Evolutionary conservation across 30 jellyfish, hydroid and myxozoan genomes (phyloP), one percentile per base, ranked within the genome.

Genomic region (Cassiopea andromeda): DNA sequence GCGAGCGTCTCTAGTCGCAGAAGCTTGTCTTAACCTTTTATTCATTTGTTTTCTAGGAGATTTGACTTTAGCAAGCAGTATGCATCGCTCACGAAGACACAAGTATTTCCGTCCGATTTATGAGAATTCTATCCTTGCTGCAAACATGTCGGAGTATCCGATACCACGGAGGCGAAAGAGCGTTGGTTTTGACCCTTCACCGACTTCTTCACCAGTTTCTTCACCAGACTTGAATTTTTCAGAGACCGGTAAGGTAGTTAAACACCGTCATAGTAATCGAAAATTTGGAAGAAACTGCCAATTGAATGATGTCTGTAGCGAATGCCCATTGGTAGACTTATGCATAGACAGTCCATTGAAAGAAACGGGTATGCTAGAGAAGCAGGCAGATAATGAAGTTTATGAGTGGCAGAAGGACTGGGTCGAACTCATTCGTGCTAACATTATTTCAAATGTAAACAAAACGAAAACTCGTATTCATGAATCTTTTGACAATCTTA

Each of bases 321-420:
- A 87, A 80, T 87, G 94, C 83, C 94, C 94, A 2, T 57, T 87
- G 14, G 85, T 75, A n/a, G 94, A 70, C 18, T 9, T 69, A 7
- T 87, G 94, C 46, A 50, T 87, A 14, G 94, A 87, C 81, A 69
- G 79, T 44, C 86, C 94, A 18, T 45, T 87, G 61, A 81, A 87
- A 57, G 70, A 43, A 17, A 10, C 77, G n/a, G 94, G 94, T 27
- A 4, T 78, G 57, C 76, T 87, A 60, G 94, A 87, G 68, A 78
- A 77, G 18, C 58, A 58, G 1, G 85, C 71, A 14, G 70, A 67
- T 38, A 87, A 71, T 73, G 94, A 87, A 58, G 93, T 87, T 46
- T 87, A 59, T 49, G 94, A 87, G 44, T 87, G 94, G 94, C 94
- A 87, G 69, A 78, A 78, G 94, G 94, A 87, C 90, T 87, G 94